A percentile compares a stretch with the other conserved stretches of the same genome.
Conservation (phyloP, 2,888 invertebrate species). For the Tenthredo mesomela region DNA sequence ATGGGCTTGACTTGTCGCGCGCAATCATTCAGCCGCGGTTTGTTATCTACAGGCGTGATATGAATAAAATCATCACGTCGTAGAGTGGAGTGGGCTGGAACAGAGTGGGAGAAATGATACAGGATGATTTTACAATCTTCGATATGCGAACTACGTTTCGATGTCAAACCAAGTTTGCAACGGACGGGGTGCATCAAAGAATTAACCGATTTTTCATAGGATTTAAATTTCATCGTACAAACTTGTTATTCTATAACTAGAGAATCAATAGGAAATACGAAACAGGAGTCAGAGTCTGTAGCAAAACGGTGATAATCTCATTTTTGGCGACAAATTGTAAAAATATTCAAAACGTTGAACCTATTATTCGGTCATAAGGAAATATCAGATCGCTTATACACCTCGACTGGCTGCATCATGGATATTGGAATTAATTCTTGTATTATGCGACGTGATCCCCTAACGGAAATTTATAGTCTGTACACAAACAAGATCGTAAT, state of each 20-base stretch:
- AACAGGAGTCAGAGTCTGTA: background rate
- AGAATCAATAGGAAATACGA: background rate
- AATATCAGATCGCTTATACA: background rate
- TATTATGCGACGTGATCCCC: background rate
- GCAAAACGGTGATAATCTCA: background rate
- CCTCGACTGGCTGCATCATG: background rate
- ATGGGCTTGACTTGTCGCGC: background rate
- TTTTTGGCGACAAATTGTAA: background rate
- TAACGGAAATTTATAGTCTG: background rate
- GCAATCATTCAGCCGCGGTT: background rate
- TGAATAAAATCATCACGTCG: background rate
- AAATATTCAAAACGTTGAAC: background rate
- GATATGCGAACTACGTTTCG: background rate
- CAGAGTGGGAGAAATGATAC: background rate
- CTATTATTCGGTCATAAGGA: background rate
- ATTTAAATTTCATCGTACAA: background rate
- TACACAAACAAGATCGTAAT: background rate
- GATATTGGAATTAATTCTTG: background rate
- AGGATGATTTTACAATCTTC: conserved; percentile 4
- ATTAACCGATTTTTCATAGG: background rate
- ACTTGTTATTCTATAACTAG: background rate
- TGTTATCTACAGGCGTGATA: background rate
- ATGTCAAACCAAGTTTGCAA: background rate
- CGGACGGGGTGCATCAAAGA: no score
- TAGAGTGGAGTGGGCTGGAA: no score